Evolutionary conservation across 2,113 vertebrate species (phyloP), one percentile per base, ranked within the genome.

Genomic region (Dryoscopus gambensis): DNA sequence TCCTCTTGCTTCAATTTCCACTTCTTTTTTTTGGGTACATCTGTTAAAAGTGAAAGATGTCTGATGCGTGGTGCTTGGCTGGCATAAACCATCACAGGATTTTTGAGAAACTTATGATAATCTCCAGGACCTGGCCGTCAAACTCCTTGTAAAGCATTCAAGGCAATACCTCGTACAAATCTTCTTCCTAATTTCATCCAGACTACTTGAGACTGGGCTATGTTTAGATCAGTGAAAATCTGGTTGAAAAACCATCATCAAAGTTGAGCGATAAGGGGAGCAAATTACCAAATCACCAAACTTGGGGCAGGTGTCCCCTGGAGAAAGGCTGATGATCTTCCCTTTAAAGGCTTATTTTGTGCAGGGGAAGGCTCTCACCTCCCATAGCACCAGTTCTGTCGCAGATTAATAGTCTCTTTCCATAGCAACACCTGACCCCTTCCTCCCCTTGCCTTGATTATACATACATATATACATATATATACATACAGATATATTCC

Each of bases 341-440:
- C 23, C 83, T 82, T 89, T 47, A 56, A 86, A 93, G 64, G 17
- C 5, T 88, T 50, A 9, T 84, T 91, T 79, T 57, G 87, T 64
- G 74, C 65, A 80, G 37, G 37, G 18, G 21, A 89, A 84, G 65
- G 31, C 57, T 87, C 87, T 89, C 44, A 69, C 70, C 84, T 96
- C 67, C 24, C 6, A 0, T 37, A 59, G 44, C 13, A 77, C 44
- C 85, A 47, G 42, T 77, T 85, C 84, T 93, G 82, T 39, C 87
- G 76, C 67, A 83, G 57, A 91, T 85, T 80, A 90, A 77, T 30
- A n/a, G 68, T 93, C 70, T 84, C 87, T 96, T 96, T 91, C 90
- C 95, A 84, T 84, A 96, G 88, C 90, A 97, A 96, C 90, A 93
- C 30, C 90, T 86, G 95, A 95, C 63, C 90, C 90, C 74, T 77